Evolutionary conservation across 1,140 invertebrate species (phyloP), one percentile per base, ranked within the genome.

Genomic region (Zaprionus camerounensis): DNA sequence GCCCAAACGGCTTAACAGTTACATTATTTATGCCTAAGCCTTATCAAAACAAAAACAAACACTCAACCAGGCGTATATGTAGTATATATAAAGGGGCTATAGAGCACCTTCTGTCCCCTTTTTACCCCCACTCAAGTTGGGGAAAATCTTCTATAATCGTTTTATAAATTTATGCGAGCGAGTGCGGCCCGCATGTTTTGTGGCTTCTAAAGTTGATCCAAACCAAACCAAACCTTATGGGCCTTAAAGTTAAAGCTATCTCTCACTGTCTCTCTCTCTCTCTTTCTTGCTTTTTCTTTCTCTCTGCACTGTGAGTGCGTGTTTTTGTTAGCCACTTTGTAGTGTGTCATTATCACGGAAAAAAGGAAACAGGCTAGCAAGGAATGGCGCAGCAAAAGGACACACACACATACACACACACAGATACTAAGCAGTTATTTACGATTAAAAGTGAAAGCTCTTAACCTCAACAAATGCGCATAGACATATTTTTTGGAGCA

Each of bases 1-100:
- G 80, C 83, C 83, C 83, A 87, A 87, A 83, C 72, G 83, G 86
- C 84, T 86, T 87, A 72, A 61, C 84, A 80, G 73, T 68, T 72
- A 71, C 68, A 87, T 88, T 87, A 87, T 83, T 82, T 88, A 87
- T 88, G 70, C 71, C 77, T 62, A 64, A 78, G 84, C 74, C 84
- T 76, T 80, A 87, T 78, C 80, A 81, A 69, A 71, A 76, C 26
- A 66, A 68, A 82, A 74, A 80, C 73, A 79, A 77, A 83, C 71
- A 38, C 41, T 71, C 59, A 26, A 81, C 71, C 62, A 44, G 53
- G 46, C 46, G 46, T 51, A 5, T 63, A 56, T 66, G 80, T 61
- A 66, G 22, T 59, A 31, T 20, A 64, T 7, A 20, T 51, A 51
- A 13, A 51, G n/a, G 41, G 41, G n/a, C n/a, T 17, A 46, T 46